Evolutionary conservation across 2,888 invertebrate genomes (phyloP), one percentile per base, ranked within the genome.

Genomic region (Dichetophora obliterata): DNA sequence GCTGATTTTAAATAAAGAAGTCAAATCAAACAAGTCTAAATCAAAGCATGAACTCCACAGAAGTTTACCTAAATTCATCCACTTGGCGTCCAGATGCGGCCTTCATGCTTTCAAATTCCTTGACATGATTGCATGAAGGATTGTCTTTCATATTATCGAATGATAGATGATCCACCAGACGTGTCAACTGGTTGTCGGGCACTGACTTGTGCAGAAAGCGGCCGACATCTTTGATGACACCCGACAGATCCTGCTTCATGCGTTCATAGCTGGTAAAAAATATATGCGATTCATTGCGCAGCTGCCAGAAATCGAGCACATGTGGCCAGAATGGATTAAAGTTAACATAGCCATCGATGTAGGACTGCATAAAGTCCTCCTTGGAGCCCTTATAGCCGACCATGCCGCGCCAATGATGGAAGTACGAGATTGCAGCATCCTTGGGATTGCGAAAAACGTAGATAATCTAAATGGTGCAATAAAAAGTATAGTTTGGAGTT

Each of bases 401-500:
- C 85, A 88, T 86, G 52, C 86, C 86, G 0, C 85, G 83, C 86
- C 86, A 86, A 76, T 88, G 92, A 87, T 95, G 93, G 83, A 93
- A 96, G 87, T 93, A 95, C 0, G 96, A 96, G 0, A 96, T 93
- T 0, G 92, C 93, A 0, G 95, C 94, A 87, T 96, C 96, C 86
- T 95, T 94, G 0, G 96, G 95, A 88, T 97, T 95, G 80, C 97
- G 91, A 3, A 95, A 95, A 0, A 96, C 93, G 83, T 96, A 96
- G 74, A 97, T 92, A 57, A 96, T 91, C 91, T 93, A 68, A 11
- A 74, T 79, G 19, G 19, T 22, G 19, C 52, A 22, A 59, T 11
- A 9, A 54, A 75, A 66, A 65, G 22, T 11, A 37, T 1, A 63
- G 11, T 48, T 24, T 27, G 9, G n/a, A n/a, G n/a, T n/a, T n/a